A percentile compares a stretch with the other conserved stretches of the same genome.
These are phyloP conservation scores for Pachymerium ferrugineum DNA, from an alignment of 2,888 invertebrate genomes.

Conservation along the genomic window DNA sequence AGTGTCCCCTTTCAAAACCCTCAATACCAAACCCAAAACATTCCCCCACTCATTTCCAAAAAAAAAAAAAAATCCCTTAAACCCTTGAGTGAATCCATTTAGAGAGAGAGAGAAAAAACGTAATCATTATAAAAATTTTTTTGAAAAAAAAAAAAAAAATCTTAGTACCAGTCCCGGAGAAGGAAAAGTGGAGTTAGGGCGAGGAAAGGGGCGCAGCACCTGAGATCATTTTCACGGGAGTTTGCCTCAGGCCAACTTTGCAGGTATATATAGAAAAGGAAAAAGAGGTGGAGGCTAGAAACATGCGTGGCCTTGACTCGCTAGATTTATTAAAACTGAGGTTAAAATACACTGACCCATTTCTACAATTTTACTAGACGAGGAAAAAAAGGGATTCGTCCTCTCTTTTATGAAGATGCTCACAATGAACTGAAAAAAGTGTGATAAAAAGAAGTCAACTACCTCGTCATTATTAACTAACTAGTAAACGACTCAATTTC, in stretches of 20 bases:
- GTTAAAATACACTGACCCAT: conserved; percentile 13
- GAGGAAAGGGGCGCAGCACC: conserved; percentile 14
- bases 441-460: not conserved
- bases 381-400: not conserved
- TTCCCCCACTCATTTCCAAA: not conserved
- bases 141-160: not conserved
- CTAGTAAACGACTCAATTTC: not conserved
- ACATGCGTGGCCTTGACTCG: not conserved
- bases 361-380: too few relatives aligned
- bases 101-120: not conserved
- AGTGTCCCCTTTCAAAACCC: too few relatives aligned
- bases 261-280: conserved; percentile 23
- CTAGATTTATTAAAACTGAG: not conserved
- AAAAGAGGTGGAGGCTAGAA: conserved; percentile 17
- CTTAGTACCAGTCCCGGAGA: not conserved
- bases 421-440: conserved; percentile 5
- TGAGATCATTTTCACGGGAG: conserved; percentile 27
- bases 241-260: not conserved
- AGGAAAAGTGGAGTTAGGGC: conserved; percentile 1
- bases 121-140: not conserved
- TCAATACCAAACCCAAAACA: too few relatives aligned
- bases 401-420: not conserved
- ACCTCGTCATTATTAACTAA: not conserved
- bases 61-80: not conserved
- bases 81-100: not conserved